Percentiles rank a stretch among this genome's conserved stretches.
Evolutionary conservation across 2,888 invertebrate genomes (phyloP).

Genomic region (Miltochrista miniata): DNA sequence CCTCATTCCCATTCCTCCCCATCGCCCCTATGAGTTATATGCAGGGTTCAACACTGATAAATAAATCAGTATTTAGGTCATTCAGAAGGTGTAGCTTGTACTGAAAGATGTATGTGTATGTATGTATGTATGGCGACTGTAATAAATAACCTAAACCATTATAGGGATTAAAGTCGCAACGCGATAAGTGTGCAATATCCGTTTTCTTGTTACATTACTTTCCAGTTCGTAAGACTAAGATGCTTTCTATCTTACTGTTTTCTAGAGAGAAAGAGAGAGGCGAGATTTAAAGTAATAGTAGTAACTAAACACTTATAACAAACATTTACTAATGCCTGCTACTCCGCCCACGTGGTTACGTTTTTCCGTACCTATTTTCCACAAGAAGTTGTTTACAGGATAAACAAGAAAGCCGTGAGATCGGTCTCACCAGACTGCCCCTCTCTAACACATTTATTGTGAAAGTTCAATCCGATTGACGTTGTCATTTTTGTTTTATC

Average conservation of each 20-base stretch:
- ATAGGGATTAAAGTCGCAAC: slow-evolving; percentile 45
- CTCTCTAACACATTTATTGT: too few species aligned
- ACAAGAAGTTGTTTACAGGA: too few species aligned
- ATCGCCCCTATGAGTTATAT: slow-evolving; percentile 49
- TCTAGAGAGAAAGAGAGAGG: background rate
- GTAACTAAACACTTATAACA: too few species aligned
- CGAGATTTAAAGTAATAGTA: background rate
- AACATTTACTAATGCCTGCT: too few species aligned
- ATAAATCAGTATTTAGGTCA: slow-evolving; percentile 64
- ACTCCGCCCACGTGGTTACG: too few species aligned
- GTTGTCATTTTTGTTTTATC: too few species aligned
- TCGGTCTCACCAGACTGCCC: too few species aligned
- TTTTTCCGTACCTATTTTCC: too few species aligned
- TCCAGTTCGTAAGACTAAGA: background rate
- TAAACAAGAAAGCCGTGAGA: too few species aligned
- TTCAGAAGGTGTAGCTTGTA: slow-evolving; percentile 52
- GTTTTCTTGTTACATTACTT: background rate
- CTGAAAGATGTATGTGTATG: slow-evolving; percentile 40
- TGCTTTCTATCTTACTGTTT: background rate
- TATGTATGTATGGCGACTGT: slow-evolving; percentile 34
- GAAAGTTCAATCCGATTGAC: too few species aligned
- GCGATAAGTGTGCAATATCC: slow-evolving; percentile 37
- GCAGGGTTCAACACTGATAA: slow-evolving; percentile 50
- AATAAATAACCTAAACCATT: slow-evolving; percentile 48
- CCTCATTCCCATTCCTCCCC: slow-evolving; percentile 18